These are phyloP conservation scores for Morphnarchus princeps DNA, from an alignment of 2,113 vertebrate genomes.

Conservation along the genomic window DNA sequence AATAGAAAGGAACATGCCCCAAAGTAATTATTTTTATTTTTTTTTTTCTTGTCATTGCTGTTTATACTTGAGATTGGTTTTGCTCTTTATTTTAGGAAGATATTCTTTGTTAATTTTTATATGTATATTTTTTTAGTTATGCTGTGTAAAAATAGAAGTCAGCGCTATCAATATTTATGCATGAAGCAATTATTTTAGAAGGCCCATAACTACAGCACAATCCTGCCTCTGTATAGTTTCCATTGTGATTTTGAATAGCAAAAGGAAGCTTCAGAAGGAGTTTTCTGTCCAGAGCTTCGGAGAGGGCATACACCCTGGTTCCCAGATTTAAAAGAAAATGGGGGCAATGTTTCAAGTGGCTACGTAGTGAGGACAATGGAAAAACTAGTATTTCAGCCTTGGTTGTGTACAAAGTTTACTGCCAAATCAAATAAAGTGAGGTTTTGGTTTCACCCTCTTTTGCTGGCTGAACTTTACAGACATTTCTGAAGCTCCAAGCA, in stretches of 20 bases:
- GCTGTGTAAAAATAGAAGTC: background rate
- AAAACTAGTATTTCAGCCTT: background rate
- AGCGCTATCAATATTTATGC: background rate
- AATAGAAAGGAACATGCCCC: background rate
- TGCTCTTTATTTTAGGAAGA: background rate
- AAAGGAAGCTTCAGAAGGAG: background rate
- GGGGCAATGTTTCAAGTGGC: background rate
- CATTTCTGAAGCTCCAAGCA: background rate
- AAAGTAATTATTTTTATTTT: background rate
- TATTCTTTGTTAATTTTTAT: background rate
- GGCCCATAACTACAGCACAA: background rate
- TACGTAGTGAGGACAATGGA: background rate
- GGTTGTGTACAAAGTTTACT: background rate
- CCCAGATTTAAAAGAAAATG: background rate
- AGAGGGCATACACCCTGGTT: background rate
- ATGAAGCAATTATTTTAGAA: conserved; percentile 5
- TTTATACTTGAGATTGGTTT: background rate
- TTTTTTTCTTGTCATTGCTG: background rate
- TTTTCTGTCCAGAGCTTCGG: background rate
- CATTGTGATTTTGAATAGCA: background rate
- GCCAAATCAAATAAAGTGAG: background rate
- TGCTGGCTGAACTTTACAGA: background rate
- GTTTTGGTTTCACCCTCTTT: background rate
- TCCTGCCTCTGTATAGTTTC: background rate
- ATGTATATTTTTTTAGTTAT: background rate